phyloP scores from a whole-genome alignment of 1,140 invertebrate species.

The Brachionus asplanchnoidis region DNA sequence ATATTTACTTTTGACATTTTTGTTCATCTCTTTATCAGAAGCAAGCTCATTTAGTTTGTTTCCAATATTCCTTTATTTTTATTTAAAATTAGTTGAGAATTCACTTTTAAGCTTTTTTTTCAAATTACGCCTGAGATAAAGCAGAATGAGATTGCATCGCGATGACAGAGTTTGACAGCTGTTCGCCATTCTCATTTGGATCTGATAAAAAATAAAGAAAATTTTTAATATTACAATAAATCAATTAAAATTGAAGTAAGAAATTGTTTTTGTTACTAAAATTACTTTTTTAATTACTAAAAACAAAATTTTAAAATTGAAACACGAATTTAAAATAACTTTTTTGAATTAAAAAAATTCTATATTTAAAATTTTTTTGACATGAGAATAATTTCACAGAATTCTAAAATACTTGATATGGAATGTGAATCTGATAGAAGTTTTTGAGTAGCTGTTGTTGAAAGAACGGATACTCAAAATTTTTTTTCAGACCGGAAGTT shows the following conservation, averaged over 20 bases:
- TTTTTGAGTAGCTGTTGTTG: too few species aligned
- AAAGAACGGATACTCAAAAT: too few species aligned
- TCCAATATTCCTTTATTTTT: background rate
- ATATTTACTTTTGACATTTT: constrained; percentile 33
- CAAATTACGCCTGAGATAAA: constrained; percentile 23
- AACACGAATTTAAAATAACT: too few species aligned
- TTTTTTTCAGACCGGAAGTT: too few species aligned
- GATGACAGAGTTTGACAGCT: background rate
- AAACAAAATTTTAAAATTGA: too few species aligned
- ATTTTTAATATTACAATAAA: background rate
- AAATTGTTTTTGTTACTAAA: background rate
- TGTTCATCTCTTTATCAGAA: constrained; percentile 28
- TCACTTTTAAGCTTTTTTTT: background rate
- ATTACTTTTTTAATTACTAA: too few species aligned
- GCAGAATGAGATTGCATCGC: background rate
- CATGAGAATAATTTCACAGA: too few species aligned
- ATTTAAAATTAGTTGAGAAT: background rate
- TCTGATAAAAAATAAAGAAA: background rate
- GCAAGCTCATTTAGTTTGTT: constrained; percentile 29
- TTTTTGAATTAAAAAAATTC: too few species aligned
- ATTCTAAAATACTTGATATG: too few species aligned
- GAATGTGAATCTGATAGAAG: too few species aligned
- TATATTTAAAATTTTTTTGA: too few species aligned
- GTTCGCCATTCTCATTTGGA: background rate
- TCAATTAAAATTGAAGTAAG: background rate